Evolutionary conservation across 2,113 vertebrate genomes (phyloP), one percentile per base, ranked within the genome.

Genomic region (Alethe diademata): DNA sequence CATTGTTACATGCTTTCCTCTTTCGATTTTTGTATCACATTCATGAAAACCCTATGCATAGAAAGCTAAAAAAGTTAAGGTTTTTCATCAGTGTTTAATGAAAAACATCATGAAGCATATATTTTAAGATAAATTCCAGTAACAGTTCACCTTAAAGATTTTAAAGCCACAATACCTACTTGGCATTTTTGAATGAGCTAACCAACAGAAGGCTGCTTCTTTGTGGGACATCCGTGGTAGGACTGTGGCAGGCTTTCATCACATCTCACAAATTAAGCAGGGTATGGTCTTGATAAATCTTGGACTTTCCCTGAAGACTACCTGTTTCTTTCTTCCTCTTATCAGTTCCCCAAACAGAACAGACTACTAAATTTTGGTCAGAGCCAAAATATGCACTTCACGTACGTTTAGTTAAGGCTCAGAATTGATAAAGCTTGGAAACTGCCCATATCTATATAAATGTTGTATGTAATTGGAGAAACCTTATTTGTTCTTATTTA

Each of bases 401-500:
- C 17, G 51, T 72, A 72, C 28, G 53, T 35, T 87, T 67, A 62
- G 47, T 80, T 83, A 54, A 53, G 35, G 17, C 15, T 88, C 62
- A 16, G 54, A 65, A 65, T 19, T 40, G 38, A 45, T 71, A 58
- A 79, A 65, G 2, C 28, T 79, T 53, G 40, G 53, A 72, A 86
- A 82, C 86, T 56, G 8, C 33, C 26, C 7, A 8, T 73, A 36
- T 35, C 14, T 73, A 18, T 42, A 19, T 14, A 6, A 36, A 31
- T 23, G 35, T 40, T 0, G 0, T 29, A 22, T 50, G 12, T 2
- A 5, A 53, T 11, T 20, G 35, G 69, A 69, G 14, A 51, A 40
- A 87, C 14, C 45, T 79, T 57, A 86, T 86, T 73, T 4, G 7
- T 91, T 84, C 25, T 62, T 88, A 57, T 61, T 94, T 47, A 14